These are phyloP conservation scores for Metellina segmentata DNA, from an alignment of 2,888 invertebrate genomes.

Conservation along the genomic window DNA sequence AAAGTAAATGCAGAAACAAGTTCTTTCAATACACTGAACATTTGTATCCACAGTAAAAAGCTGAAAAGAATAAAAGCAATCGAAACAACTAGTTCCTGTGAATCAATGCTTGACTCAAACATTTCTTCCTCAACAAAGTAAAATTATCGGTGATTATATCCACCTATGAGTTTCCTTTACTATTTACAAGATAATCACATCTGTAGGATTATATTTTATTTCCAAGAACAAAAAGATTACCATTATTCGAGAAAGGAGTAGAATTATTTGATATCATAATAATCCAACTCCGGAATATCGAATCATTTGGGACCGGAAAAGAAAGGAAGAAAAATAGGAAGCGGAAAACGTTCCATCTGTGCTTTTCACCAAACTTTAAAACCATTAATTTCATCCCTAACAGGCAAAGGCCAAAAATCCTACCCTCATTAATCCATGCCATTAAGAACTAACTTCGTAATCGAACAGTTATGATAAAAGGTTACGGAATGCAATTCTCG, in stretches of 20 bases:
- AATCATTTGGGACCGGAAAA: neutral
- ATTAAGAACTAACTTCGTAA: slow-evolving; percentile 29
- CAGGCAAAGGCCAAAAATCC: slow-evolving; percentile 31
- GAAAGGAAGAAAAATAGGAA: slow-evolving; percentile 6
- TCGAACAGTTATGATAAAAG: slow-evolving; percentile 47
- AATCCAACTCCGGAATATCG: neutral
- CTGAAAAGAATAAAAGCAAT: too few species aligned
- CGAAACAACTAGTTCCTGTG: too few species aligned
- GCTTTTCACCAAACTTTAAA: slow-evolving; percentile 12
- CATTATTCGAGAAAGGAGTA: neutral
- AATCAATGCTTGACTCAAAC: too few species aligned
- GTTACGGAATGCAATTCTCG: slow-evolving; percentile 24
- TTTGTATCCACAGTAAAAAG: too few species aligned
- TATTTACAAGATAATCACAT: neutral
- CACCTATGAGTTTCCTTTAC: neutral
- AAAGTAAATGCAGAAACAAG: too few species aligned
- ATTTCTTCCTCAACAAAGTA: too few species aligned
- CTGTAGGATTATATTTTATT: neutral
- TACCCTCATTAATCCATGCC: slow-evolving; percentile 34
- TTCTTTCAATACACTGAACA: too few species aligned
- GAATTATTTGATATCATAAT: neutral
- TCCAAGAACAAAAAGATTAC: too few species aligned
- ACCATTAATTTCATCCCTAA: slow-evolving; percentile 25
- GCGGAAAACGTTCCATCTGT: slow-evolving; percentile 7
- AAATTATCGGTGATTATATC: neutral